Percentiles rank a stretch among this genome's conserved stretches.
These are phyloP conservation scores for Latrodectus hesperus DNA, from an alignment of 2,888 invertebrate genomes.

Conservation along the genomic window DNA sequence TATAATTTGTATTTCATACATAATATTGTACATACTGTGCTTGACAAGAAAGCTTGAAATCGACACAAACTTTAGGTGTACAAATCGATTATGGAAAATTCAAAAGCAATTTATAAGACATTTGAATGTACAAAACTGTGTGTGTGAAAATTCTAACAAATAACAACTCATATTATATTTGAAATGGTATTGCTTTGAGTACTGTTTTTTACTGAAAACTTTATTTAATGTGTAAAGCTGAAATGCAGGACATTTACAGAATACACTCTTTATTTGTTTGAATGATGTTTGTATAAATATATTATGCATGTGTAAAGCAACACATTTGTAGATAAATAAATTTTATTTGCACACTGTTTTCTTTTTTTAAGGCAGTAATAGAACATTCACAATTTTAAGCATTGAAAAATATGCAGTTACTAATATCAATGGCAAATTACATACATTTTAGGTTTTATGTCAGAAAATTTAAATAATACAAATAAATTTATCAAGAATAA, in stretches of 20 bases:
- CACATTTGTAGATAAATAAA: constrained; percentile 68
- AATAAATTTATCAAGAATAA: too few species aligned
- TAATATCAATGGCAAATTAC: too few species aligned
- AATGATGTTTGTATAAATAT: constrained; percentile 59
- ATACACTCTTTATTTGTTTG: constrained; percentile 47
- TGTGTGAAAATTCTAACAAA: background rate
- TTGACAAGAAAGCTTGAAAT: too few species aligned
- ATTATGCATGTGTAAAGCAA: constrained; percentile 10
- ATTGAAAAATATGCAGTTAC: too few species aligned
- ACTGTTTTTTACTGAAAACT: background rate
- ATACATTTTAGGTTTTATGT: too few species aligned
- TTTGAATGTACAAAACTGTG: background rate
- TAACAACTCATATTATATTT: background rate
- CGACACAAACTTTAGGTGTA: too few species aligned
- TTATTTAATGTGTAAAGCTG: constrained; percentile 36
- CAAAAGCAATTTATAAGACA: too few species aligned
- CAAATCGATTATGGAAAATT: too few species aligned
- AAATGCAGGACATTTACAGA: constrained; percentile 60
- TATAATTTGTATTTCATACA: too few species aligned
- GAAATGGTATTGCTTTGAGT: background rate
- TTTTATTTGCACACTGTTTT: constrained; percentile 55
- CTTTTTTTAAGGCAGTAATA: background rate
- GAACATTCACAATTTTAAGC: too few species aligned
- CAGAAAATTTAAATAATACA: too few species aligned
- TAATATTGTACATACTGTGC: too few species aligned